Conservation (phyloP, 2,888 invertebrate genomes). For the Apantesis nais region DNA sequence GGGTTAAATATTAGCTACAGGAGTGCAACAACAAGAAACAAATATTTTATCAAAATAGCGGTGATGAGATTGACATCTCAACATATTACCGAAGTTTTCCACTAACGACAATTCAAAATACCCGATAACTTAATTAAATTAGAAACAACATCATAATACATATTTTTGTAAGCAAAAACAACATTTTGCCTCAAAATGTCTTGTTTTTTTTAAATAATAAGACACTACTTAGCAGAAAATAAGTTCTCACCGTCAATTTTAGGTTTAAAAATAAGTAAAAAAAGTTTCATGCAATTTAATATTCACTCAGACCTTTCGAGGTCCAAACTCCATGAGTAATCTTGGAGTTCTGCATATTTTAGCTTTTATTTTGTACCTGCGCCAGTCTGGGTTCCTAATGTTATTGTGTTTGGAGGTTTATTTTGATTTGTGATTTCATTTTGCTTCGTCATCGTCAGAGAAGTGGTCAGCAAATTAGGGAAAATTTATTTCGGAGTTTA, state of each 20-base stretch:
- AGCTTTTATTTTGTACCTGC: conserved; percentile 24
- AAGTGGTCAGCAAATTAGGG: not conserved
- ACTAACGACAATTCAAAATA: not conserved
- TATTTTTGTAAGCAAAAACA: not conserved
- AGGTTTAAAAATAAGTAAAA: conserved; percentile 25
- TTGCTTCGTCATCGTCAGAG: not conserved
- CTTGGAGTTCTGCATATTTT: conserved; percentile 28
- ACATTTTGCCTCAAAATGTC: not conserved
- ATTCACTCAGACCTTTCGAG: conserved; percentile 3
- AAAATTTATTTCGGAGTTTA: not conserved
- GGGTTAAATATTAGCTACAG: no score
- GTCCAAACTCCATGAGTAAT: conserved; percentile 23
- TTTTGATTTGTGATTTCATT: conserved; percentile 19
- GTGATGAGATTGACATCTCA: no score
- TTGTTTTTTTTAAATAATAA: not conserved
- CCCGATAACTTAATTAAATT: not conserved
- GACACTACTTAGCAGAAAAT: not conserved
- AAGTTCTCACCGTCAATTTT: conserved; percentile 17
- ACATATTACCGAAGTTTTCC: not conserved
- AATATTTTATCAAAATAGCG: not conserved
- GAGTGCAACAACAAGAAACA: no score
- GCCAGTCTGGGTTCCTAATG: conserved; percentile 24
- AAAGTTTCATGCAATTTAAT: conserved; percentile 30
- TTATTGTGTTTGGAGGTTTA: conserved; percentile 26
- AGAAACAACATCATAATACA: not conserved